Evolutionary conservation across 2,797 vertebrate species (phyloP).

Genomic region (Girardinus metallicus): DNA sequence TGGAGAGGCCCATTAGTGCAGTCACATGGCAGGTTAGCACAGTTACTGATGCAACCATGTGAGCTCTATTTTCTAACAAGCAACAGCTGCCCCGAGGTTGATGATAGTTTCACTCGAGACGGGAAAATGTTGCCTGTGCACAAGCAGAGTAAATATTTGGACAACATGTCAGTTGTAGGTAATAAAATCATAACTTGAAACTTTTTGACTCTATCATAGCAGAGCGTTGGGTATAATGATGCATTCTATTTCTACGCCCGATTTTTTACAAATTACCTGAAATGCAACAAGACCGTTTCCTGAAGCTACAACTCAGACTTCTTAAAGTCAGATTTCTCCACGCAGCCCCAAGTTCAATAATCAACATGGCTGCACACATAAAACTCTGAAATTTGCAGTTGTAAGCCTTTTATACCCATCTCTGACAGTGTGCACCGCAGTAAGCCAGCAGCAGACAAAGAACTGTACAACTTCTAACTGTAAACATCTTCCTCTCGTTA

Average conservation of each 20-base stretch:
- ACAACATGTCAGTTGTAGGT: neutral
- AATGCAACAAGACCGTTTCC: neutral
- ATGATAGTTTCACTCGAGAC: conserved; percentile 43
- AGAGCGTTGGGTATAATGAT: neutral
- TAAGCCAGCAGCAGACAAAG: neutral
- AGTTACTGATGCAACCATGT: conserved; percentile 74
- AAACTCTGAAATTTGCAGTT: neutral
- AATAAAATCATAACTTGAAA: neutral
- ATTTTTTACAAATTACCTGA: neutral
- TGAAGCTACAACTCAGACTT: neutral
- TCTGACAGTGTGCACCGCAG: neutral
- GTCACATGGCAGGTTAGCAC: conserved; percentile 82
- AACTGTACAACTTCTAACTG: neutral
- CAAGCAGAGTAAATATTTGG: neutral
- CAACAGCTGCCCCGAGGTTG: conserved; percentile 57
- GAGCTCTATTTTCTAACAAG: conserved; percentile 78
- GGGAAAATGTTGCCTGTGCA: conserved; percentile 24
- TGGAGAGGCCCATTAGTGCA: conserved; percentile 75
- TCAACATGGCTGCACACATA: neutral
- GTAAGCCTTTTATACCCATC: neutral
- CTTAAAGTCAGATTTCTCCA: neutral
- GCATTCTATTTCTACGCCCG: neutral
- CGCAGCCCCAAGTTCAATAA: neutral
- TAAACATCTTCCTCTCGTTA: neutral
- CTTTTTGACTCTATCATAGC: neutral